Conservation (phyloP, 53 echinoderm and acorn worm genomes). For the Mesocentrotus franciscanus region DNA sequence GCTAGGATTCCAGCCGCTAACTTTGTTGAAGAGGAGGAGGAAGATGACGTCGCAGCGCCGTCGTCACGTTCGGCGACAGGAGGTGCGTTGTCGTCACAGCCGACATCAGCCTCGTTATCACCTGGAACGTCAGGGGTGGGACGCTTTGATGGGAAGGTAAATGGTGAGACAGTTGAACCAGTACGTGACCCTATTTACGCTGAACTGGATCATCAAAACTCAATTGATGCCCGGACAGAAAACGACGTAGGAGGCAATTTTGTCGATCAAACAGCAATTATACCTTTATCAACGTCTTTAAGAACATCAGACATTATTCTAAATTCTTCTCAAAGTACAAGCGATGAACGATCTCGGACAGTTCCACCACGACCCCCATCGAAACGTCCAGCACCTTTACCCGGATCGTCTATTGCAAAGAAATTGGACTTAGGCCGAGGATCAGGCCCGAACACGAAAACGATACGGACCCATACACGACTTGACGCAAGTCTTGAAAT, state of each 20-base stretch:
- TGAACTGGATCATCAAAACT: slow-evolving; percentile 22
- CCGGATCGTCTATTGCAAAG: not conserved
- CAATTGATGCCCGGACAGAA: slow-evolving; percentile 43
- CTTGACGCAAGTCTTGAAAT: slow-evolving; percentile 62
- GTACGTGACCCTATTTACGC: slow-evolving; percentile 56
- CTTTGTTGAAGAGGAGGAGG: slow-evolving; percentile 25
- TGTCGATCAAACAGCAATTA: not conserved
- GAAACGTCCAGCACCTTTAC: not conserved
- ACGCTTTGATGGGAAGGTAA: not conserved
- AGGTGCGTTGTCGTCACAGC: not conserved
- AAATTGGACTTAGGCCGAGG: not conserved
- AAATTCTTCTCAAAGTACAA: not conserved
- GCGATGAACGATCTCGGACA: not conserved
- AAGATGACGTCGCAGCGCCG: slow-evolving; percentile 2
- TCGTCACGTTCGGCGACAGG: not conserved
- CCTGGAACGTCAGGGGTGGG: not conserved
- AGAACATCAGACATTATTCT: not conserved
- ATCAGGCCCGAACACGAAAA: not conserved
- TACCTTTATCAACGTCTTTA: not conserved
- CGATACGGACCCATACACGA: slow-evolving; percentile 55
- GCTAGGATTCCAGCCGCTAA: slow-evolving; percentile 49
- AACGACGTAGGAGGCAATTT: not conserved
- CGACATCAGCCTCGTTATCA: not conserved
- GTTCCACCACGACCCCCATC: not conserved
- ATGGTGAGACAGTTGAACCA: not conserved